Conservation (phyloP, 2,113 vertebrate species). For the Loxodonta africana region DNA sequence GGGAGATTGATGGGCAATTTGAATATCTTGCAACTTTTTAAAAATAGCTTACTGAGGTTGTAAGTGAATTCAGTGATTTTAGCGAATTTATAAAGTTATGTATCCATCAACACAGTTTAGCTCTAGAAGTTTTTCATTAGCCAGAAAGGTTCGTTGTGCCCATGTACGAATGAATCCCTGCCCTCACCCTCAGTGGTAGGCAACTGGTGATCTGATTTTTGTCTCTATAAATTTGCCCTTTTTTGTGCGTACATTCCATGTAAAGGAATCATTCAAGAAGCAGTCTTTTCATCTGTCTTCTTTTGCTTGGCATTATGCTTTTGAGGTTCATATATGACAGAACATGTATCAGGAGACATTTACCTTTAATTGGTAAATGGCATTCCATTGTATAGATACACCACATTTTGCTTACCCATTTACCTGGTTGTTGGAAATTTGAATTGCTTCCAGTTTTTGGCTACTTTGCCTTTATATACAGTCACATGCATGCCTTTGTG, state of each 20-base stretch:
- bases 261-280: neutral
- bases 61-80: constrained; percentile 8
- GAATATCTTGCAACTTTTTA: constrained; percentile 5
- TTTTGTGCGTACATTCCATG: neutral
- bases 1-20: neutral
- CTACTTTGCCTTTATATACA: neutral
- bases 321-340: neutral
- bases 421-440: neutral
- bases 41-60: neutral
- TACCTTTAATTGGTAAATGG: constrained; percentile 33
- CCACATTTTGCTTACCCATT: neutral
- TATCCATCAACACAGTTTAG: neutral
- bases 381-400: neutral
- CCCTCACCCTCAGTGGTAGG: neutral
- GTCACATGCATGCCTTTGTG: neutral
- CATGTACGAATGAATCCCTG: neutral
- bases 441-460: neutral
- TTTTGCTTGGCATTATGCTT: constrained; percentile 30
- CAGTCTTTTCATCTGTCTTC: neutral
- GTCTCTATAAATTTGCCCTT: constrained; percentile 27
- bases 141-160: neutral
- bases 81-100: neutral
- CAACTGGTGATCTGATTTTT: neutral
- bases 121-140: constrained; percentile 52
- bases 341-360: neutral